Conservation (phyloP, 2,113 vertebrate species). For the Marmota flaviventris region DNA sequence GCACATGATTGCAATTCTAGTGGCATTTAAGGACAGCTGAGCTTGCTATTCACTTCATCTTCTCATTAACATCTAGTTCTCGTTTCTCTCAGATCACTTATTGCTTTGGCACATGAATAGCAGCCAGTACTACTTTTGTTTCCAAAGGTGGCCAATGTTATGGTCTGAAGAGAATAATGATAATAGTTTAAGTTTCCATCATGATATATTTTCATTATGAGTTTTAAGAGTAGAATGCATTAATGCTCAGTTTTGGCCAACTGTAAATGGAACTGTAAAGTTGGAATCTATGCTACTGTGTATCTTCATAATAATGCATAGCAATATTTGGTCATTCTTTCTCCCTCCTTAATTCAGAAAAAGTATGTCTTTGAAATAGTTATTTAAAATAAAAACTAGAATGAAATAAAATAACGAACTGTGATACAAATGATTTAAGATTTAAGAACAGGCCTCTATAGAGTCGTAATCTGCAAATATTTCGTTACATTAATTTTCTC, state of each 20-base stretch:
- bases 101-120: slow-evolving; percentile 29
- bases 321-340: not conserved
- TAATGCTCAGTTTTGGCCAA: not conserved
- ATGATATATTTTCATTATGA: slow-evolving; percentile 35
- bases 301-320: not conserved
- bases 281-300: not conserved
- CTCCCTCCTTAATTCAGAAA: not conserved
- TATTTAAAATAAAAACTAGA: not conserved
- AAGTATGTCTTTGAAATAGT: not conserved
- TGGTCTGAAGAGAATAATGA: slow-evolving; percentile 41
- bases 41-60: slow-evolving; percentile 32
- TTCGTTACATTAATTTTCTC: not conserved
- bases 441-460: not conserved
- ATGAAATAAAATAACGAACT: not conserved
- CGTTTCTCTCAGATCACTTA: not conserved
- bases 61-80: slow-evolving; percentile 55
- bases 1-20: slow-evolving; percentile 52
- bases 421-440: not conserved
- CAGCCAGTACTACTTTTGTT: not conserved
- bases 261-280: slow-evolving; percentile 46
- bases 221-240: slow-evolving; percentile 36
- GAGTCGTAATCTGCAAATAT: not conserved
- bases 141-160: not conserved
- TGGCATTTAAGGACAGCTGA: slow-evolving; percentile 57
- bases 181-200: slow-evolving; percentile 4